phyloP scores from a whole-genome alignment of 1,140 invertebrate species.

The Teleogryllus occipitalis region DNA sequence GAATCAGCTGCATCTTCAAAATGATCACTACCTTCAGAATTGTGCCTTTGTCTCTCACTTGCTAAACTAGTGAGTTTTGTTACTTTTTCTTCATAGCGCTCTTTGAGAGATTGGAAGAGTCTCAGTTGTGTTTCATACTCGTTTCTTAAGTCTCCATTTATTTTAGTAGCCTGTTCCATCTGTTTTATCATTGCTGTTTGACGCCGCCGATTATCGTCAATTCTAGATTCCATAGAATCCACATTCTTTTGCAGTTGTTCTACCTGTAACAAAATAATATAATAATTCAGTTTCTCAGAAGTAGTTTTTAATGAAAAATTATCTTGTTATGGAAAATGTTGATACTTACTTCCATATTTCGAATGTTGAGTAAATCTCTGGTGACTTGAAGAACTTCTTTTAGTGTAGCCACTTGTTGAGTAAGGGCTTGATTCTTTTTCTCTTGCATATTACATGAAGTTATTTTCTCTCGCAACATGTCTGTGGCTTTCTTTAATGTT shows the following conservation, averaged over 20 bases:
- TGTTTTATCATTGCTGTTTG: conserved; percentile 57
- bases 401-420: conserved; percentile 57
- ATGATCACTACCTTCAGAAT: not conserved
- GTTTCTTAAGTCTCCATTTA: conserved; percentile 61
- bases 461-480: conserved; percentile 16
- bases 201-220: conserved; percentile 57
- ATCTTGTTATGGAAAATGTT: not conserved
- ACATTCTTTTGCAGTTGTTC: conserved; percentile 63
- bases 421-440: conserved; percentile 59
- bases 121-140: conserved; percentile 66
- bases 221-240: conserved; percentile 56
- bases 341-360: conserved; percentile 50
- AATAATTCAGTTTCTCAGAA: not conserved
- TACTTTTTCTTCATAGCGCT: conserved; percentile 42
- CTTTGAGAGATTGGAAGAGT: conserved; percentile 48
- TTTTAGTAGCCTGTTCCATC: conserved; percentile 53
- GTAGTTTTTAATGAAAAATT: not conserved
- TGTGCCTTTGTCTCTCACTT: not conserved
- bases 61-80: conserved; percentile 29
- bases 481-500: conserved; percentile 8
- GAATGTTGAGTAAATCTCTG: conserved; percentile 64
- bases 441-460: conserved; percentile 47
- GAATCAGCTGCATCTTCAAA: not conserved
- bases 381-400: conserved; percentile 70
- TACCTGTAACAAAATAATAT: conserved; percentile 31